A percentile compares a stretch with the other conserved stretches of the same genome.
These are phyloP conservation scores for Platichthys flesus DNA, from an alignment of 2,113 vertebrate species.

Conservation along the genomic window DNA sequence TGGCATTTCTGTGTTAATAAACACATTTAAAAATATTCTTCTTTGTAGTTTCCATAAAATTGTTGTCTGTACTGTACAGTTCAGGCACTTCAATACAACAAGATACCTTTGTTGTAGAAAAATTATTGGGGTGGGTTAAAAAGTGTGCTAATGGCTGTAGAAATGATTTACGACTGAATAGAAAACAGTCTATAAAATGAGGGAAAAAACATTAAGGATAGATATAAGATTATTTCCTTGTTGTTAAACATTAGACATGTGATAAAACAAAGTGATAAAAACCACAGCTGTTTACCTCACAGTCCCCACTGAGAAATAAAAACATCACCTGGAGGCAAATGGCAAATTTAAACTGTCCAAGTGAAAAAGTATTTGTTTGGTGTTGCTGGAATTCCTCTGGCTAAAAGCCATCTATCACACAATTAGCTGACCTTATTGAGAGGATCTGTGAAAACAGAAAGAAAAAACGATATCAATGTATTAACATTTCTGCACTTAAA, in stretches of 20 bases:
- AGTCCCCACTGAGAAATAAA: background rate
- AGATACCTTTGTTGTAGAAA: too few relatives aligned
- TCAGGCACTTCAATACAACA: too few relatives aligned
- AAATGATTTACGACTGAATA: background rate
- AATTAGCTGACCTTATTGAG: constrained; percentile 17
- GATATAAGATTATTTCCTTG: background rate
- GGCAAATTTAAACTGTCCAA: constrained; percentile 28
- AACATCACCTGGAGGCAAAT: constrained; percentile 33
- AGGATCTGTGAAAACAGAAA: background rate
- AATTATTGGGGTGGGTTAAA: background rate
- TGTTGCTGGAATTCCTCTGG: constrained; percentile 13
- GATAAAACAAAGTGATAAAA: background rate
- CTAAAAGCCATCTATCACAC: constrained; percentile 21
- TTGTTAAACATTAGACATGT: background rate
- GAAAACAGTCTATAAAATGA: too few relatives aligned
- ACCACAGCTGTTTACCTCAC: constrained; percentile 5
- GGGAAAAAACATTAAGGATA: background rate
- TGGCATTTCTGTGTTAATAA: too few relatives aligned
- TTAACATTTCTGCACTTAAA: too few relatives aligned
- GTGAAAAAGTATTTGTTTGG: constrained; percentile 48
- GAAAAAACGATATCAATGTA: background rate
- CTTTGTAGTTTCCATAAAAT: too few relatives aligned
- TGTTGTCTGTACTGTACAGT: too few relatives aligned
- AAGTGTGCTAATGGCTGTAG: background rate
- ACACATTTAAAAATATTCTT: too few relatives aligned